Evolutionary conservation across 2,888 invertebrate species (phyloP).

Genomic region (Colletes collaris): DNA sequence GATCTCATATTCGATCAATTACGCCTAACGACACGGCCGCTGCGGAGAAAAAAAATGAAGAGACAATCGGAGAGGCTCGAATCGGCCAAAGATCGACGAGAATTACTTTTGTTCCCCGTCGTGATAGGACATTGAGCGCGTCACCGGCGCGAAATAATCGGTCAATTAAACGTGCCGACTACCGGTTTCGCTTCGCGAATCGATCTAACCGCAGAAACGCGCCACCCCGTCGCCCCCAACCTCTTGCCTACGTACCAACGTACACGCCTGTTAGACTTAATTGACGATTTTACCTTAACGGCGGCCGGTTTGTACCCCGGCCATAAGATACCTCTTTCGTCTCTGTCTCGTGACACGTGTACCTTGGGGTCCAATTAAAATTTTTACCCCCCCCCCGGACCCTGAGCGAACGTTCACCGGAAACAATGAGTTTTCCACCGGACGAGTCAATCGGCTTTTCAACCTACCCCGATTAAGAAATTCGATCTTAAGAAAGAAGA

Average conservation of each 20-base stretch:
- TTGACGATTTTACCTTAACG: conserved; percentile 47
- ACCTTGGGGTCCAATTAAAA: conserved; percentile 15
- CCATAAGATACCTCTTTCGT: conserved; percentile 19
- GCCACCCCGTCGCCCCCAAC: not conserved
- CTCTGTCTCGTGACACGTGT: conserved; percentile 8
- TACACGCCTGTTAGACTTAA: conserved; percentile 40
- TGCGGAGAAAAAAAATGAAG: not conserved
- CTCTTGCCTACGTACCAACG: conserved; percentile 10
- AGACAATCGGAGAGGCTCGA: not conserved
- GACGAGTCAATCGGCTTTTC: not conserved
- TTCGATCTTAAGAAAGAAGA: too few species aligned
- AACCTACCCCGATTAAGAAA: not conserved
- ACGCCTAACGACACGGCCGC: not conserved
- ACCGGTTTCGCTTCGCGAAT: conserved; percentile 37
- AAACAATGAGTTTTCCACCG: not conserved
- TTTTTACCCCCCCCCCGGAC: not conserved
- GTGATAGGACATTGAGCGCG: conserved; percentile 31
- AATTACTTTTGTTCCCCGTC: conserved; percentile 28
- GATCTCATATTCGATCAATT: conserved; percentile 16
- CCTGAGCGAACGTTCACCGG: not conserved
- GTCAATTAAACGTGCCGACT: conserved; percentile 48
- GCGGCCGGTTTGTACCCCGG: conserved; percentile 9
- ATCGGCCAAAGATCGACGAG: conserved; percentile 18
- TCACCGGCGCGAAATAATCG: conserved; percentile 53
- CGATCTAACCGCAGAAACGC: conserved; percentile 32